Evolutionary conservation across 2,797 vertebrate species (phyloP), one percentile per base, ranked within the genome.

Genomic region (Novumbra hubbsi): DNA sequence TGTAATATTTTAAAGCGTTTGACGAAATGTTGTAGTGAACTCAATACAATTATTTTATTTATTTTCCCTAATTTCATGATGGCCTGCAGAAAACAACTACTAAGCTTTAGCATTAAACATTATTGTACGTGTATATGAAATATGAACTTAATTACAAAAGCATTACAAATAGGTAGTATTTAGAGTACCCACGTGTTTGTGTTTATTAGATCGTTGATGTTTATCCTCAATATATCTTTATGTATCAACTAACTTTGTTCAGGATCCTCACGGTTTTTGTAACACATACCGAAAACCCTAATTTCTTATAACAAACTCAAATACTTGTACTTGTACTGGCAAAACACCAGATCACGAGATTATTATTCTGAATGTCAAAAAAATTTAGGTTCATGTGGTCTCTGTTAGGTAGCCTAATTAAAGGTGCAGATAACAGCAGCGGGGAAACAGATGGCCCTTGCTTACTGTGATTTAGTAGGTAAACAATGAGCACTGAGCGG

Each of bases 311-410:
- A 78, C 75, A 79, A 83, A 76, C 76, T 28, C 28, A 41, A 78
- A 19, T 6, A 80, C 71, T 79, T 79, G 71, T 73, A 79, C 74
- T 74, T 82, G 68, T 91, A 45, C 14, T 45, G 41, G 34, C 34
- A 45, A 45, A 94, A 89, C 89, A 92, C 92, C 93, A 91, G 92
- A 94, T 93, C 93, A n/a, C 91, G 94, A 91, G 92, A 96, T 98
- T 96, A 98, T 98, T 96, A 97, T 95, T 98, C 95, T 98, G 96
- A 98, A 98, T 98, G 96, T 99, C 96, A 98, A 93, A 97, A 97
- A 98, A 96, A 97, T 98, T 97, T 97, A 96, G 96, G 98, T 98
- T 98, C 98, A 98, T 98, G 98, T 98, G 96, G 95, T 96, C 96
- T 98, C 96, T 95, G 98, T 99, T 98, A 97, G 96, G 95, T 95